Evolutionary conservation across 1,140 invertebrate species (phyloP), one percentile per base, ranked within the genome.

Genomic region (Mylabris phalerata): DNA sequence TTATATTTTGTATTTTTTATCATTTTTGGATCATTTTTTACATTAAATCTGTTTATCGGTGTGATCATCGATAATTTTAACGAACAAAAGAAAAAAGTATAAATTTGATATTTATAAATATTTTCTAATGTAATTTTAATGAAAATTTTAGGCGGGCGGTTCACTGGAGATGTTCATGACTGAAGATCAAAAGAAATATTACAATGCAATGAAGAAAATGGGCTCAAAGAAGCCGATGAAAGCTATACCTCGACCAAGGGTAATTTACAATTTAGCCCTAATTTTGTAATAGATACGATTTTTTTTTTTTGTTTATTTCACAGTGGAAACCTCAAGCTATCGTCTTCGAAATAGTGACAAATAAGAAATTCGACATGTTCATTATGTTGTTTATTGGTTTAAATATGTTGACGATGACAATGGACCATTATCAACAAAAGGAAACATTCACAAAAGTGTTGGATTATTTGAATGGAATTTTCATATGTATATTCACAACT

Each of bases 131-230:
- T 40, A 40, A 39, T 50, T 5, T 41, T 38, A 55, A 55, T 41
- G 13, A 25, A 48, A 40, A 10, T 32, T 67, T 71, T 81, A 76
- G 75, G 91, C 92, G 70, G 96, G 96, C 71, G 95, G 95, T 65
- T 98, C 95, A 62, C 81, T 98, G 47, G 95, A 98, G 77, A 95
- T 98, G 93, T 98, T 98, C 82, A 98, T 98, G 95, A 98, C 95
- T 64, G 95, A 98, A 77, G 95, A 98, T 80, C 96, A 98, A 79
- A 98, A 98, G 83, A 98, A 98, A 80, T 98, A 98, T 78, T 98
- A 98, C 80, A 97, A 96, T 77, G 95, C 95, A 52, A 98, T 98
- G 96, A 98, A 98, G 78, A 97, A 98, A 79, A 98, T 98, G 93
- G 92, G 93, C 64, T 94, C 90, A 40, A 98, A 98, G 76, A 95